These are phyloP conservation scores for Pantherophis alleghaniensis DNA, from an alignment of 2,797 vertebrate genomes.

Conservation along the genomic window DNA sequence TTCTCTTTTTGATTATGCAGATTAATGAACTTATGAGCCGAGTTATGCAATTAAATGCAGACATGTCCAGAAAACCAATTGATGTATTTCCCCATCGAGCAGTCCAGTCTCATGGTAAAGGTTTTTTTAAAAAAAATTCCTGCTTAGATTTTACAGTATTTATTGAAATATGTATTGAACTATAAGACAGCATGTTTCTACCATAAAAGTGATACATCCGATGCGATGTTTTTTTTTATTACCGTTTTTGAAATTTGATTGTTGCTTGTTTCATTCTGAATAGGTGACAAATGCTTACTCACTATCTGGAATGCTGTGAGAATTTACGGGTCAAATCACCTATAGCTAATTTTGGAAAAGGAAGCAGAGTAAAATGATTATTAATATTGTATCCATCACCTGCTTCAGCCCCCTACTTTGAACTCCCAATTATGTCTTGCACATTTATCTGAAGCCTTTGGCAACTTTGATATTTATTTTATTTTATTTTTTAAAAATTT, in stretches of 20 bases:
- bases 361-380: not conserved
- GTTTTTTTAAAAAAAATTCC: not conserved
- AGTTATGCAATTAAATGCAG: slow-evolving; percentile 82
- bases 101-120: slow-evolving; percentile 86
- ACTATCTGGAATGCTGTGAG: not conserved
- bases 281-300: not conserved
- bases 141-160: not conserved
- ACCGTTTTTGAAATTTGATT: not conserved
- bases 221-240: not conserved
- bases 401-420: not conserved
- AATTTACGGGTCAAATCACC: not conserved
- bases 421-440: not conserved
- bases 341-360: not conserved
- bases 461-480: not conserved
- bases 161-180: not conserved
- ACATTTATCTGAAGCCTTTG: not conserved
- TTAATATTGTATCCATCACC: not conserved
- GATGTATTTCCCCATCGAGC: slow-evolving; percentile 83
- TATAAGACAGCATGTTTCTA: not conserved
- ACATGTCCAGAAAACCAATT: slow-evolving; percentile 83
- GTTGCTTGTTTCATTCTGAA: not conserved
- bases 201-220: not conserved
- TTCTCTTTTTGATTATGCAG: slow-evolving; percentile 63
- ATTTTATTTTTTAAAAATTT: too few relatives aligned
- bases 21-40: slow-evolving; percentile 85